These are phyloP conservation scores for Fabriciana adippe DNA, from an alignment of 2,888 invertebrate genomes.

Conservation along the genomic window DNA sequence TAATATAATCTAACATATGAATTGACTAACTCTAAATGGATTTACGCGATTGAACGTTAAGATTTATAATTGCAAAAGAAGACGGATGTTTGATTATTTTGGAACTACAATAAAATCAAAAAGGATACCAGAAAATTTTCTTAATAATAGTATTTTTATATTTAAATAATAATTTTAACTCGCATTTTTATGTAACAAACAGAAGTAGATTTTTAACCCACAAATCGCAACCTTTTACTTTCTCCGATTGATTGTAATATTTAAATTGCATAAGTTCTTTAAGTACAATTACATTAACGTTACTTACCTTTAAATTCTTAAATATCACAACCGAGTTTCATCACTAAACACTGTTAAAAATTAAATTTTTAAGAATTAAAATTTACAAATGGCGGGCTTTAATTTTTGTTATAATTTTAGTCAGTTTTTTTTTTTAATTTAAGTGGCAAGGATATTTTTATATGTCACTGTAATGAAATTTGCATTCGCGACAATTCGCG, in stretches of 20 bases:
- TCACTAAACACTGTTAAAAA: slow-evolving; percentile 26
- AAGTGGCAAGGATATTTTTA: not conserved
- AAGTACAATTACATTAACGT: not conserved
- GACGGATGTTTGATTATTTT: no score
- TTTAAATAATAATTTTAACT: not conserved
- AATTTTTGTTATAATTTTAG: not conserved
- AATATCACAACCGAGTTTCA: slow-evolving; percentile 39
- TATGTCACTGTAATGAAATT: slow-evolving; percentile 20
- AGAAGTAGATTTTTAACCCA: slow-evolving; percentile 8
- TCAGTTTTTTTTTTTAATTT: not conserved
- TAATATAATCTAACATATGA: no score
- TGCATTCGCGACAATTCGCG: slow-evolving; percentile 38
- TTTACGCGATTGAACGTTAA: no score
- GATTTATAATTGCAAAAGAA: no score
- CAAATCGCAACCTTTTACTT: slow-evolving; percentile 19
- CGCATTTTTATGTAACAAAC: slow-evolving; percentile 1
- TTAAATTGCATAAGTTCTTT: not conserved
- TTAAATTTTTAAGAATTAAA: not conserved
- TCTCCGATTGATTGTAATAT: not conserved
- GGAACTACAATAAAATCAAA: no score
- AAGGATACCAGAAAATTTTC: not conserved
- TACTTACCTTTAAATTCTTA: slow-evolving; percentile 27
- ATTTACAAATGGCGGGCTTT: not conserved
- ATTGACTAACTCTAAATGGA: no score
- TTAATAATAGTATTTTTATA: not conserved